These are phyloP conservation scores for Zhengitettix transpicula DNA, from an alignment of 2,888 invertebrate species.

Conservation along the genomic window DNA sequence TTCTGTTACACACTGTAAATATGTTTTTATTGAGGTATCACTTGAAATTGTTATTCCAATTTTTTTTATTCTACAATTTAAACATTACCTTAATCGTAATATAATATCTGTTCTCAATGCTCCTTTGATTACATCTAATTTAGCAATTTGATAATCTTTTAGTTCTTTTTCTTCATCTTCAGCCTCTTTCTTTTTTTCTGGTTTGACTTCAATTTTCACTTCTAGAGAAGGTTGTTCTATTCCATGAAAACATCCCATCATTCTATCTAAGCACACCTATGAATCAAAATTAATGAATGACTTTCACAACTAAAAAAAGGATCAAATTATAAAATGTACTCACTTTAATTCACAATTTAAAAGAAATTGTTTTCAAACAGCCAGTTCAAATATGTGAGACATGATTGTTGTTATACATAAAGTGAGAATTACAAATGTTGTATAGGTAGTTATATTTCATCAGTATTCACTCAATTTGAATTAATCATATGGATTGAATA, in stretches of 20 bases:
- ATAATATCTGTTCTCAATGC: slow-evolving; percentile 58
- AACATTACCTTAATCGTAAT: slow-evolving; percentile 42
- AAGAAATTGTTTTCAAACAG: too few relatives aligned
- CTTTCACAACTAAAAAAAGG: too few relatives aligned
- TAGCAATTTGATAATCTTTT: slow-evolving; percentile 74
- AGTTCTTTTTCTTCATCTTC: slow-evolving; percentile 42
- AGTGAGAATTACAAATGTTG: too few relatives aligned
- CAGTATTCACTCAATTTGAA: too few relatives aligned
- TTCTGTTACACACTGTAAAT: neutral
- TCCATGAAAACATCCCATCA: slow-evolving; percentile 22
- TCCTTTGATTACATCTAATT: slow-evolving; percentile 62
- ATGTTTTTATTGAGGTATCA: neutral
- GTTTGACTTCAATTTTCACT: slow-evolving; percentile 19
- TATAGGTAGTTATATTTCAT: too few relatives aligned
- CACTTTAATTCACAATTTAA: too few relatives aligned
- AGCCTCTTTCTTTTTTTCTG: slow-evolving; percentile 19
- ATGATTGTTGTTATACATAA: too few relatives aligned
- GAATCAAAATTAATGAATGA: neutral
- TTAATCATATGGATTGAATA: too few relatives aligned
- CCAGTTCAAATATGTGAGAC: too few relatives aligned
- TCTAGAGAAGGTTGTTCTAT: slow-evolving; percentile 36
- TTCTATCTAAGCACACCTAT: slow-evolving; percentile 15
- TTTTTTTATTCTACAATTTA: too few relatives aligned
- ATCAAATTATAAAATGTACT: too few relatives aligned
- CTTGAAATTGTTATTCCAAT: too few relatives aligned